phyloP scores from a whole-genome alignment of 2,113 vertebrate species.

The Phrynocephalus versicolor region DNA sequence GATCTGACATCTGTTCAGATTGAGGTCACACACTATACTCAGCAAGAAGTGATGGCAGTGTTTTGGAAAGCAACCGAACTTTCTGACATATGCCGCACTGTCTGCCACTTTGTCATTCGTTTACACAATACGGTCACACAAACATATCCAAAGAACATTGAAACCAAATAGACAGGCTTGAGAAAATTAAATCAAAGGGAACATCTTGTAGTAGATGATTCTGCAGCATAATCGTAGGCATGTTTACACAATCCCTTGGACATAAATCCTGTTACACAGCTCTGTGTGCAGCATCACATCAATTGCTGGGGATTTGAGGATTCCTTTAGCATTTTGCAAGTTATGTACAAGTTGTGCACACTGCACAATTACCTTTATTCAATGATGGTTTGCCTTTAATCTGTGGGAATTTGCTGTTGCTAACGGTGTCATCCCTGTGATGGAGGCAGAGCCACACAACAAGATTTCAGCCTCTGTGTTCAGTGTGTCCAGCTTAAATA shows the following conservation, averaged over 20 bases:
- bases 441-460: too few species aligned
- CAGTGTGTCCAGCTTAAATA: too few species aligned
- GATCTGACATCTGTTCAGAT: conserved; percentile 34
- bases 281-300: too few species aligned
- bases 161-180: conserved; percentile 37
- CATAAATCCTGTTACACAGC: background rate
- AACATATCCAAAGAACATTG: conserved; percentile 33
- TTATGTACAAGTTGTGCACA: too few species aligned
- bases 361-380: too few species aligned
- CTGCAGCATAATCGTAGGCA: background rate
- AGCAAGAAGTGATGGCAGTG: conserved; percentile 7
- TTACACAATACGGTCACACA: conserved; percentile 7
- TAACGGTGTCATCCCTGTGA: too few species aligned
- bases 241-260: background rate
- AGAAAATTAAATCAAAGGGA: conserved; percentile 23
- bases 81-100: background rate
- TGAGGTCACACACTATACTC: conserved; percentile 44
- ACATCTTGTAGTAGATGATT: conserved; percentile 15
- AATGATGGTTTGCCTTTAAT: too few species aligned
- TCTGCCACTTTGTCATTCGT: background rate
- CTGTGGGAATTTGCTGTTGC: too few species aligned
- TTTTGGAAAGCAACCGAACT: background rate
- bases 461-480: too few species aligned
- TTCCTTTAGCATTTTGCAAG: too few species aligned
- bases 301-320: too few species aligned